These are phyloP conservation scores for Alloscopus bannaensis DNA, from an alignment of 2,888 invertebrate species.

Conservation along the genomic window DNA sequence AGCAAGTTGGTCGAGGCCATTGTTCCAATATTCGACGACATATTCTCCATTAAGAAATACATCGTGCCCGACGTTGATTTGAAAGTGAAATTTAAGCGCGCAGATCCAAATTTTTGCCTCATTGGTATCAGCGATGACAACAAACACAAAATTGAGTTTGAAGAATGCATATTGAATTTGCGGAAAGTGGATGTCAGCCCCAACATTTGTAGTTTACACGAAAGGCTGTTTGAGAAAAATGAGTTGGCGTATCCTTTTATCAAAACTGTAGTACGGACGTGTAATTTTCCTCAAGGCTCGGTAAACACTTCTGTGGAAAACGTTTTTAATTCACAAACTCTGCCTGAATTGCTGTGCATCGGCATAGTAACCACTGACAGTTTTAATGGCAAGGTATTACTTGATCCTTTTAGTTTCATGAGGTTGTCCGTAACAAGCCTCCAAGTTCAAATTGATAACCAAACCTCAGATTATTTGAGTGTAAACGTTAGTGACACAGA, in stretches of 20 bases:
- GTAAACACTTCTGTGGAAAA: constrained; percentile 9
- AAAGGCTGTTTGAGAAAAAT: constrained; percentile 6
- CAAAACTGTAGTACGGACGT: constrained; percentile 2
- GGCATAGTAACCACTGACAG: neutral
- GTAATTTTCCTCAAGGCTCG: neutral
- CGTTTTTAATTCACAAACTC: neutral
- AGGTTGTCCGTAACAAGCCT: neutral
- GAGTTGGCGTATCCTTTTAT: neutral
- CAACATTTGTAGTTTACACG: neutral
- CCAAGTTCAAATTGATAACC: constrained; percentile 22
- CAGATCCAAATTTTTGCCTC: neutral
- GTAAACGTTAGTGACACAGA: constrained; percentile 20
- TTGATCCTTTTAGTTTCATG: neutral
- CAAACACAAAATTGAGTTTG: constrained; percentile 25
- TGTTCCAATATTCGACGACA: constrained; percentile 15
- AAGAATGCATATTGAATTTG: constrained; percentile 12
- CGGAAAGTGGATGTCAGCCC: neutral
- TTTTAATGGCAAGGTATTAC: constrained; percentile 9
- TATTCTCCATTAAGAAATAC: constrained; percentile 1
- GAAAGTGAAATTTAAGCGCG: constrained; percentile 5
- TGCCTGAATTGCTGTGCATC: constrained; percentile 9
- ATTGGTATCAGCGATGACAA: neutral
- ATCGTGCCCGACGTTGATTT: neutral
- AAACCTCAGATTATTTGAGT: neutral
- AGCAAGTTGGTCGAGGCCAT: constrained; percentile 15